phyloP scores from a whole-genome alignment of 2,113 vertebrate genomes.

The Aptenodytes forsteri region DNA sequence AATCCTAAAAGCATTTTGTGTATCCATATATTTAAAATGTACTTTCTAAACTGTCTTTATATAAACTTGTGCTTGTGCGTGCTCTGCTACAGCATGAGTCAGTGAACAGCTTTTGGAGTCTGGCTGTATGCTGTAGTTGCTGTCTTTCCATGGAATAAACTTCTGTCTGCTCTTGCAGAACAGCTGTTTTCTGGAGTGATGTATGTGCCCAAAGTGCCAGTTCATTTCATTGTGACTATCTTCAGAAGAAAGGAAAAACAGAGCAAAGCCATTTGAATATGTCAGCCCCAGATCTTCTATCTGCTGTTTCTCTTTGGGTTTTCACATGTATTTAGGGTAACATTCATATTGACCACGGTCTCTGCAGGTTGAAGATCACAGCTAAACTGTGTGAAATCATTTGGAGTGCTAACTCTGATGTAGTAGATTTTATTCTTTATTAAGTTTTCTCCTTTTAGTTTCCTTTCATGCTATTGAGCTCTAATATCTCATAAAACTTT shows the following conservation, averaged over 20 bases:
- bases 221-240: background rate
- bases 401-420: background rate
- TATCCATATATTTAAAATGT: background rate
- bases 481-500: background rate
- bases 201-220: background rate
- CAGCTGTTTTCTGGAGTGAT: background rate
- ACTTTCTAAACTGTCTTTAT: background rate
- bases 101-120: background rate
- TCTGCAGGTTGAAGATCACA: background rate
- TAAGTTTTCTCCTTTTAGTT: background rate
- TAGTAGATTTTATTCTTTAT: background rate
- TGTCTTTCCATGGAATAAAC: background rate
- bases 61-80: background rate
- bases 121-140: background rate
- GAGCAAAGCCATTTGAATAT: background rate
- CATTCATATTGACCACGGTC: fast-evolving
- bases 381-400: background rate
- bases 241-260: background rate
- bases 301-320: background rate
- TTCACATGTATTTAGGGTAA: background rate
- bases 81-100: background rate
- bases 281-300: background rate
- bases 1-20: background rate
- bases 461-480: background rate
- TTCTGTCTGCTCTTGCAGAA: background rate